Evolutionary conservation across 2,888 invertebrate species (phyloP).

Genomic region (Calameuta idolon): DNA sequence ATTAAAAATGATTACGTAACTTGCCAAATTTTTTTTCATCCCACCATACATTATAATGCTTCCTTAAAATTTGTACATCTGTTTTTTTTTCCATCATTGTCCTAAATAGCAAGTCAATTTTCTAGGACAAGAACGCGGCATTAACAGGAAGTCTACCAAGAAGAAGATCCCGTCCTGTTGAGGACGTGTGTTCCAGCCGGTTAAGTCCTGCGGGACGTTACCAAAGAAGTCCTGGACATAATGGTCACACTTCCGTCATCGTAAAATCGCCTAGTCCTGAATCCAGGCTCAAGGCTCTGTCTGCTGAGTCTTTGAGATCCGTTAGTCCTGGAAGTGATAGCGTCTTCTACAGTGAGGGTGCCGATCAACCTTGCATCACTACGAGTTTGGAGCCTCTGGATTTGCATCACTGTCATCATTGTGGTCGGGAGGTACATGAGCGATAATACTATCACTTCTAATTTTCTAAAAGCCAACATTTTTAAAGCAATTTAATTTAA

Average conservation of each 20-base stretch:
- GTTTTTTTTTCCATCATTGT: background rate
- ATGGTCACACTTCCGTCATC: constrained; percentile 52
- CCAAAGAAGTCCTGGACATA: constrained; percentile 67
- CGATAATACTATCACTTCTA: constrained; percentile 59
- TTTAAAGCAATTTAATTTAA: background rate
- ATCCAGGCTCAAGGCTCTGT: constrained; percentile 79
- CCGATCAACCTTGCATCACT: constrained; percentile 68
- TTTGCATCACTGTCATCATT: constrained; percentile 80
- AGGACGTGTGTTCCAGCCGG: constrained; percentile 68
- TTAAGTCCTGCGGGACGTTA: constrained; percentile 62
- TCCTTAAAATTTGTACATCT: background rate
- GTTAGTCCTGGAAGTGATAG: constrained; percentile 92
- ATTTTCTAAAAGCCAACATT: background rate
- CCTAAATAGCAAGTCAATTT: background rate
- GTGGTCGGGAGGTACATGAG: constrained; percentile 80
- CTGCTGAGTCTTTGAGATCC: constrained; percentile 88
- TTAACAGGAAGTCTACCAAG: constrained; percentile 74
- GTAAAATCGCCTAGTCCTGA: constrained; percentile 67
- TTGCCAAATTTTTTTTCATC: too few relatives aligned
- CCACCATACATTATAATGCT: too few relatives aligned
- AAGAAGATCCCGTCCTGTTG: constrained; percentile 72
- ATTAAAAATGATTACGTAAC: background rate
- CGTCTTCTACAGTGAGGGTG: constrained; percentile 87
- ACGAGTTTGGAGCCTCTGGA: constrained; percentile 45
- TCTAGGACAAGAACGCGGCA: constrained; percentile 75